Base-by-base conservation (phyloP, 2,113 vertebrate genomes). In the Scophthalmus maximus region DNA sequence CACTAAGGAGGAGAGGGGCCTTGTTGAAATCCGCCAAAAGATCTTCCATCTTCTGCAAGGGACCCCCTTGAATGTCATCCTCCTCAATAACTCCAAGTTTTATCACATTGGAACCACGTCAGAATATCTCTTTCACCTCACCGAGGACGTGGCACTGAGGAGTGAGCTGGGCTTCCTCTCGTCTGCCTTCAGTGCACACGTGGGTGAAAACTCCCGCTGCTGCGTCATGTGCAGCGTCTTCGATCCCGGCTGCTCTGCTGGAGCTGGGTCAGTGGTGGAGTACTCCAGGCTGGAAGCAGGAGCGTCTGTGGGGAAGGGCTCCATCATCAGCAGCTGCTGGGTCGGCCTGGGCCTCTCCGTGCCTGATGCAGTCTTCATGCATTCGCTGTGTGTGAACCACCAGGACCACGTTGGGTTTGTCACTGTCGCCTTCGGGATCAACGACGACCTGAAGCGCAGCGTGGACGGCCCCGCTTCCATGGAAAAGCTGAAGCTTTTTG, bases 51-150 rank as follows among this genome's bases (percentile, higher is more conserved):
- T 88, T 40, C 95, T 99, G 14, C 92, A 77, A n/a, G 97, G 95
- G 61, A 95, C 94, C 0, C 32, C 88, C 0, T 86, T 99, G 0
- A 95, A 96, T 27, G 94, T 98, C n/a, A 84, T 97, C 15, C 87
- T 96, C 38, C 90, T 99, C 51, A 95, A 97, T 74, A 95, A 96
- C 77, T 99, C 98, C 8, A 96, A 91, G 73, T 99, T 99, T 88
- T 98, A 96, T 77, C 98, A 99, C 88, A 88, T 98, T 0, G 97
- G 98, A 34, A 97, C 97, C 46, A 94, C 94, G 0, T 84, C 92
- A 1, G 97, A 99, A 69, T 98, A 96, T 70, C 89, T 98, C 62
- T 93, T 93, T 73, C 96, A 99, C 87, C 93, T 97, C 15, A 90
- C 95, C 0, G 78, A 91, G 9, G 90, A 95, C 5, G 88, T 66